Percentiles rank a stretch among this genome's conserved stretches.
Conservation (phyloP, 2,113 vertebrate species). For the Psittacara wagleri region DNA sequence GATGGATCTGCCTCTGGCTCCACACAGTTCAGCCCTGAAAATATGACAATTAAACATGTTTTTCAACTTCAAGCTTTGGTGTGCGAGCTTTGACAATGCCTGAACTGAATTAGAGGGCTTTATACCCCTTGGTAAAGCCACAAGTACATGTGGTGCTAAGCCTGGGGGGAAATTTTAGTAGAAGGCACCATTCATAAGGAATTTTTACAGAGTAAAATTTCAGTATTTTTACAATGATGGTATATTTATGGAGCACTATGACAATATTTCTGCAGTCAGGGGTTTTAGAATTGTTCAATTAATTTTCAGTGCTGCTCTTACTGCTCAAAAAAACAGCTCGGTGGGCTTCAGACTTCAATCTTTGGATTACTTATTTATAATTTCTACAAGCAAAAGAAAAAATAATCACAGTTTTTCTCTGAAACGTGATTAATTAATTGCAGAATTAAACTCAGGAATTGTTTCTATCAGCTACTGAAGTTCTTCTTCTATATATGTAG, state of each 20-base stretch:
- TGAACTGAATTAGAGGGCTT: not conserved
- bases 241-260: not conserved
- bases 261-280: not conserved
- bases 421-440: not conserved
- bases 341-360: not conserved
- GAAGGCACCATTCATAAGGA: not conserved
- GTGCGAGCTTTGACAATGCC: not conserved
- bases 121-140: not conserved
- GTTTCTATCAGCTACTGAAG: not conserved
- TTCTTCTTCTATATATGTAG: not conserved
- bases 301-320: not conserved
- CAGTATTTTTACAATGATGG: not conserved
- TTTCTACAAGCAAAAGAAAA: not conserved
- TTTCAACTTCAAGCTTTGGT: not conserved
- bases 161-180: not conserved
- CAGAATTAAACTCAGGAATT: not conserved
- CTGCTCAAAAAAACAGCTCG: not conserved
- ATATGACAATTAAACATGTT: not conserved
- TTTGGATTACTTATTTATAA: not conserved
- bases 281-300: not conserved
- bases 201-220: not conserved
- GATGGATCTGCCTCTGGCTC: not conserved
- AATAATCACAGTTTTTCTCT: not conserved
- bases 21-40: not conserved
- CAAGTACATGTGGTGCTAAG: not conserved